Conservation (phyloP, 2,888 invertebrate genomes). For the Lasius platythorax region DNA sequence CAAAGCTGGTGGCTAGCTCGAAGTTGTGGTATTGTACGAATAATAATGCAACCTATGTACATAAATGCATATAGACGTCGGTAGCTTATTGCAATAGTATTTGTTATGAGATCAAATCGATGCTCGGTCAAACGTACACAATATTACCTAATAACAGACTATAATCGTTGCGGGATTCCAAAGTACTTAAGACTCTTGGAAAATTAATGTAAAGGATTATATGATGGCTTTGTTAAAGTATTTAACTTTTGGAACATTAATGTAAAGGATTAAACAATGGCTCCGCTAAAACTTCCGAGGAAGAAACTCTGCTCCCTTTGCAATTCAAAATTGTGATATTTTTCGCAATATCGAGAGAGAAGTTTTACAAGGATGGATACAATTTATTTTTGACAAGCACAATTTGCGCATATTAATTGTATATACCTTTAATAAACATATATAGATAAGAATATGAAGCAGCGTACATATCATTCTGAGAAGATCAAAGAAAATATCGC, state of each 20-base stretch:
- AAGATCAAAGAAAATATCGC: neutral
- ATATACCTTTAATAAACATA: neutral
- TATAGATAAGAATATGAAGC: neutral
- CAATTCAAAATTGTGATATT: neutral
- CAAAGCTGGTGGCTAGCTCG: constrained; percentile 5
- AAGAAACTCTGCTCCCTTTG: neutral
- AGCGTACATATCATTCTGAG: neutral
- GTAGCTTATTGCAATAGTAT: constrained; percentile 14
- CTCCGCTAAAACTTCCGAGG: neutral
- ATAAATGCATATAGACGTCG: neutral
- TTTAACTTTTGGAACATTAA: neutral
- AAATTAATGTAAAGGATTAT: neutral
- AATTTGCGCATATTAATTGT: neutral
- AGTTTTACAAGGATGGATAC: neutral
- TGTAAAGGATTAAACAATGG: neutral
- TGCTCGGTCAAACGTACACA: neutral
- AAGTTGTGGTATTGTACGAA: constrained; percentile 21
- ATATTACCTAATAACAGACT: constrained; percentile 8
- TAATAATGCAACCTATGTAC: neutral
- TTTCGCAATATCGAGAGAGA: neutral
- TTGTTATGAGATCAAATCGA: neutral
- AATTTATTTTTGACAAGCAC: neutral
- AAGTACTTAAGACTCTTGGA: neutral
- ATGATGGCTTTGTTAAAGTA: neutral
- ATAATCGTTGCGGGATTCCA: neutral